A percentile compares a stretch with the other conserved stretches of the same genome.
Conservation (phyloP, 2,113 vertebrate genomes). For the Pygoscelis antarcticus region DNA sequence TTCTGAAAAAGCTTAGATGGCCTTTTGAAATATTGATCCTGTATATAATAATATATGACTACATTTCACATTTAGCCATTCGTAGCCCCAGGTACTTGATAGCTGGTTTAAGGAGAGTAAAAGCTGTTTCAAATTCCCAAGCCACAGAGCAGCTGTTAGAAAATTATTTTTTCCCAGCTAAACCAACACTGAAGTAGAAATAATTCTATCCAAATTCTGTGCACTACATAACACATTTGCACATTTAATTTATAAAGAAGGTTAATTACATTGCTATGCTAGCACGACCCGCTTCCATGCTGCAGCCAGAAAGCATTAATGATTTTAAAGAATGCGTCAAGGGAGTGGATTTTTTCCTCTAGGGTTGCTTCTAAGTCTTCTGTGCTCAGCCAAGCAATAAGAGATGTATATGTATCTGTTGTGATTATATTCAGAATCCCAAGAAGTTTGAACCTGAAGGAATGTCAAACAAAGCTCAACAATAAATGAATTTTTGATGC, state of each 20-base stretch:
- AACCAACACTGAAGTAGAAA: not conserved
- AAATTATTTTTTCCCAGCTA: conserved; percentile 14
- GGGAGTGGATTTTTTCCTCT: conserved; percentile 10
- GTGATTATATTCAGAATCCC: conserved; percentile 43
- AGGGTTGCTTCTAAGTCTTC: conserved; percentile 23
- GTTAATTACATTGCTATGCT: conserved; percentile 66
- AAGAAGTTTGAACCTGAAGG: conserved; percentile 44
- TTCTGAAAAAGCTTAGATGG: not conserved
- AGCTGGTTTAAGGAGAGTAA: conserved; percentile 18
- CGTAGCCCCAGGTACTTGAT: not conserved
- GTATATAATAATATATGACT: conserved; percentile 31
- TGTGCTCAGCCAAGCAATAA: conserved; percentile 46
- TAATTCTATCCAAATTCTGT: conserved; percentile 42
- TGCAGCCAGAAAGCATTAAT: conserved; percentile 36
- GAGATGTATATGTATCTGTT: conserved; percentile 24
- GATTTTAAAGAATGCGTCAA: conserved; percentile 51
- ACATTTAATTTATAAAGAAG: conserved; percentile 69
- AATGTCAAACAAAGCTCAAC: conserved; percentile 47
- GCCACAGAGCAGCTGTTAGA: not conserved
- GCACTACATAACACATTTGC: not conserved
- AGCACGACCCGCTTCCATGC: not conserved
- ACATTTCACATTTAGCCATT: not conserved
- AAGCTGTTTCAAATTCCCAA: conserved; percentile 34
- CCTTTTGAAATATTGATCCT: conserved; percentile 48
- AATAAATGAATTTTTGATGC: conserved; percentile 42